Percentiles rank a stretch among this genome's conserved stretches.
Evolutionary conservation across 2,113 vertebrate genomes (phyloP).

Genomic region (Tyrannus savana): DNA sequence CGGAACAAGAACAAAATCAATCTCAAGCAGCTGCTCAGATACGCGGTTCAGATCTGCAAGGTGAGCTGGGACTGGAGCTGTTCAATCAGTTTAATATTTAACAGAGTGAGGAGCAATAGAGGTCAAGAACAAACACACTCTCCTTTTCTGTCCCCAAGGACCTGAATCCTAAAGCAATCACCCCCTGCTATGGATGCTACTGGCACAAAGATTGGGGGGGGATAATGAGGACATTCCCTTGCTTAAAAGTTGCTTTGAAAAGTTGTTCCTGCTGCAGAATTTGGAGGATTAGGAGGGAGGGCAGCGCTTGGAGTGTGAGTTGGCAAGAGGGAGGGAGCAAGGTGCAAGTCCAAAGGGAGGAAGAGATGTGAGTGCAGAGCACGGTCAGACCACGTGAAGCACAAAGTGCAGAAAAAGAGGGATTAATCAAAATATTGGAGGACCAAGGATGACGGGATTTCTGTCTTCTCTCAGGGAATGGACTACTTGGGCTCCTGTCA

Average conservation of each 20-base stretch:
- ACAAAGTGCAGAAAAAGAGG: not conserved
- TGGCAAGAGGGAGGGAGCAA: not conserved
- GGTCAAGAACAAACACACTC: not conserved
- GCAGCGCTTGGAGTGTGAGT: not conserved
- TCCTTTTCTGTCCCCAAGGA: not conserved
- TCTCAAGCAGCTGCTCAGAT: conserved; percentile 86
- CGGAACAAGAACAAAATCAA: conserved; percentile 85
- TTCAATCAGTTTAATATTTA: too few species aligned
- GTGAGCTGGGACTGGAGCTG: conserved; percentile 66
- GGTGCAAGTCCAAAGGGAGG: fast-evolving
- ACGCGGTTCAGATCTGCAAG: conserved; percentile 92
- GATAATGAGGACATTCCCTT: not conserved
- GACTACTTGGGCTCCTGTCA: conserved; percentile 90
- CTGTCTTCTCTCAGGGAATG: conserved; percentile 84
- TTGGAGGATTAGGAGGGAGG: not conserved
- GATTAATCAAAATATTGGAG: fast-evolving
- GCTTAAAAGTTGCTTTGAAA: fast-evolving
- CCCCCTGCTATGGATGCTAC: fast-evolving
- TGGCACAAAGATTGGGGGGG: not conserved
- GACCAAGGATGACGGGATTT: fast-evolving
- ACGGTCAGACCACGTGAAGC: fast-evolving
- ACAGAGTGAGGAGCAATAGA: fast-evolving
- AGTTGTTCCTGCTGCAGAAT: not conserved
- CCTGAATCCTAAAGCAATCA: not conserved
- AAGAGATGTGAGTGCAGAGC: not conserved